A percentile compares a stretch with the other conserved stretches of the same genome.
Evolutionary conservation across 2,888 invertebrate genomes (phyloP).

Genomic region (Panopea generosa): DNA sequence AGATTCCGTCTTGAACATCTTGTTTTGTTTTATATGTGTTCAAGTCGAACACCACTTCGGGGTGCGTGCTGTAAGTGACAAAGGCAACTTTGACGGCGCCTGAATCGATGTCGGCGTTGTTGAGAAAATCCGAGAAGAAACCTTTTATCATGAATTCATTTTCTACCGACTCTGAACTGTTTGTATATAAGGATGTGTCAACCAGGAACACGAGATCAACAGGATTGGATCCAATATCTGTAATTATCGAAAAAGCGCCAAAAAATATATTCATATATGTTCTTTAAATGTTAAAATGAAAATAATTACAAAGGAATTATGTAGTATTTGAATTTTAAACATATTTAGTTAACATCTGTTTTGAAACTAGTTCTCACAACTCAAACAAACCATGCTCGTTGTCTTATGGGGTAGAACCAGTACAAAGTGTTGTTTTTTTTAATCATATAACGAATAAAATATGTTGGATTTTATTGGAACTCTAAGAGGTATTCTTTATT

Average conservation of each 20-base stretch:
- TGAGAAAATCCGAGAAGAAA: conserved; percentile 67
- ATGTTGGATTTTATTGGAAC: too few relatives aligned
- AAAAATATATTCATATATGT: too few relatives aligned
- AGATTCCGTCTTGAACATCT: conserved; percentile 56
- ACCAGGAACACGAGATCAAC: conserved; percentile 71
- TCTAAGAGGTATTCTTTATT: too few relatives aligned
- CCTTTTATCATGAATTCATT: conserved; percentile 50
- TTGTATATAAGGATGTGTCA: conserved; percentile 63
- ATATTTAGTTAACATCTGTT: too few relatives aligned
- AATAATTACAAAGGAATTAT: too few relatives aligned
- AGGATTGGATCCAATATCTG: conserved; percentile 67
- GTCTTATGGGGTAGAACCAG: too few relatives aligned
- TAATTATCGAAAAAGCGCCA: neutral
- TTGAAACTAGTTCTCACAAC: too few relatives aligned
- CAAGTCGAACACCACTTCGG: conserved; percentile 60
- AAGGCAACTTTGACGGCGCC: conserved; percentile 77
- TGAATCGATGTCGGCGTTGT: conserved; percentile 68
- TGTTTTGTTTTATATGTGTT: conserved; percentile 38
- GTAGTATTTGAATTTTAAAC: too few relatives aligned
- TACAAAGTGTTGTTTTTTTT: too few relatives aligned
- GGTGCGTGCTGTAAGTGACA: conserved; percentile 81
- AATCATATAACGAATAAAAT: too few relatives aligned
- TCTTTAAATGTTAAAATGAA: too few relatives aligned
- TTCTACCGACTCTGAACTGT: conserved; percentile 45
- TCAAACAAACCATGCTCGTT: too few relatives aligned